These are phyloP conservation scores for Chymomyza costata DNA, from an alignment of 1,140 invertebrate genomes.

Conservation along the genomic window DNA sequence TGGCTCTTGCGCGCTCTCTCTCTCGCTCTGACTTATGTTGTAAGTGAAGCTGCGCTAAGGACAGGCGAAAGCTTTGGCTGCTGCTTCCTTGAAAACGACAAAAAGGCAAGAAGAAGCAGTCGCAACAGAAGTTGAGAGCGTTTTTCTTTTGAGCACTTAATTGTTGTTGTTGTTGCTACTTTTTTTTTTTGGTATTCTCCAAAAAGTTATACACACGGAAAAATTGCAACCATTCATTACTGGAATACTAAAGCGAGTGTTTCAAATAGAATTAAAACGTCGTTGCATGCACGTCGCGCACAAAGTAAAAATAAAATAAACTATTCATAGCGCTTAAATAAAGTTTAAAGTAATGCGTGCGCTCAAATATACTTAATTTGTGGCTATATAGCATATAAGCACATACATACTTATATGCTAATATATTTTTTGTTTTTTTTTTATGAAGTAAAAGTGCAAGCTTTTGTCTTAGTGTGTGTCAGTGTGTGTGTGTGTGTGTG, in stretches of 20 bases:
- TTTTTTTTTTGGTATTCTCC: slow-evolving; percentile 30
- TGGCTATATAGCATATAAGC: slow-evolving; percentile 6
- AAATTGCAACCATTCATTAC: slow-evolving; percentile 65
- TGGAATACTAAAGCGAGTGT: slow-evolving; percentile 53
- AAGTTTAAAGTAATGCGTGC: slow-evolving; percentile 11
- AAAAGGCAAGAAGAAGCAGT: slow-evolving; percentile 28
- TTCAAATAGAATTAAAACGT: slow-evolving; percentile 29
- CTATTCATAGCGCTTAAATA: slow-evolving; percentile 9
- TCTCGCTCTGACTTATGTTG: slow-evolving; percentile 6
- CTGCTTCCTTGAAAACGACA: slow-evolving; percentile 12
- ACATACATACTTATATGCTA: slow-evolving; percentile 3
- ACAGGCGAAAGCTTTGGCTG: slow-evolving; percentile 49
- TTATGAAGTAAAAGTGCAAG: too few relatives aligned
- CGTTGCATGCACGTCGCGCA: slow-evolving; percentile 14
- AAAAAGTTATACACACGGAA: slow-evolving; percentile 72
- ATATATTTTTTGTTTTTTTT: slow-evolving; percentile 17
- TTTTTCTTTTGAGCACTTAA: too few relatives aligned
- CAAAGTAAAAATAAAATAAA: slow-evolving; percentile 1
- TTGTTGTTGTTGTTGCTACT: too few relatives aligned
- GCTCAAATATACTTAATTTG: slow-evolving; percentile 14
- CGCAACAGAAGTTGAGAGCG: slow-evolving; percentile 33
- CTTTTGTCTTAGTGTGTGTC: slow-evolving; percentile 15
- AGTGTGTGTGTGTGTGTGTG: slow-evolving; percentile 22
- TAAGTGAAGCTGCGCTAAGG: slow-evolving; percentile 51
- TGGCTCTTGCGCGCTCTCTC: slow-evolving; percentile 5